Base-by-base conservation (phyloP, 35 echinoderm and acorn worm species). In the Apostichopus parvimensis region DNA sequence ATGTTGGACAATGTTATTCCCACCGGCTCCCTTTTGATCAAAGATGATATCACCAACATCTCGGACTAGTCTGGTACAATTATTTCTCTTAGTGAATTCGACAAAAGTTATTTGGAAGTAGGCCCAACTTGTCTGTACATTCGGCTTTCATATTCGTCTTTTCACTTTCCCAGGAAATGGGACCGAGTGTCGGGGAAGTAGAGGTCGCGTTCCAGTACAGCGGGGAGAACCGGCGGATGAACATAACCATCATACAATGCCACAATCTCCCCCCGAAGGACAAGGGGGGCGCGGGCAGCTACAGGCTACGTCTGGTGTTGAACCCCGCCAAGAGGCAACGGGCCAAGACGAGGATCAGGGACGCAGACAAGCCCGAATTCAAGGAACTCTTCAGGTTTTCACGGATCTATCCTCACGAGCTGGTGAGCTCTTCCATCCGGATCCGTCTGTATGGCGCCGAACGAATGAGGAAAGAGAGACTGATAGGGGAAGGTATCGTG, bases 381-480 rank as follows among this genome's bases (percentile, higher is more conserved):
- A 99, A 99, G 83, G 97, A 99, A 83, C 93, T 95, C 12, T 99
- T 99, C 77, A 91, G 97, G 28, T 99, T 99, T 89, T 92, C 97
- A 21, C 86, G 97, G 22, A 94, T 99, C 62, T 91, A 88, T 60
- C 97, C 97, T 17, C 97, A 99, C 61, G 97, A 99, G 86, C 87
- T 99, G 58, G 94, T 95, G 12, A 93, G 93, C 64, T 90, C 95
- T 9, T 91, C 93, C 12, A 62, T 99, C 70, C 64, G 97, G 21
- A 79, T 95, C 18, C 87, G 97, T 18, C 68, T 99, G 56, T 99
- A 96, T 34, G 97, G 95, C 6, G 92, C 93, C 15, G 97, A 99
- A 77, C 66, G 95, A 56, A 94, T 99, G 94, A 90, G 97, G 77
- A 96, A 96, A 54, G 97, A 99, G 79, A 91, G 92, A 71, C 81